These are phyloP conservation scores for Patagioenas fasciata DNA, from an alignment of 2,113 vertebrate genomes.

Conservation along the genomic window DNA sequence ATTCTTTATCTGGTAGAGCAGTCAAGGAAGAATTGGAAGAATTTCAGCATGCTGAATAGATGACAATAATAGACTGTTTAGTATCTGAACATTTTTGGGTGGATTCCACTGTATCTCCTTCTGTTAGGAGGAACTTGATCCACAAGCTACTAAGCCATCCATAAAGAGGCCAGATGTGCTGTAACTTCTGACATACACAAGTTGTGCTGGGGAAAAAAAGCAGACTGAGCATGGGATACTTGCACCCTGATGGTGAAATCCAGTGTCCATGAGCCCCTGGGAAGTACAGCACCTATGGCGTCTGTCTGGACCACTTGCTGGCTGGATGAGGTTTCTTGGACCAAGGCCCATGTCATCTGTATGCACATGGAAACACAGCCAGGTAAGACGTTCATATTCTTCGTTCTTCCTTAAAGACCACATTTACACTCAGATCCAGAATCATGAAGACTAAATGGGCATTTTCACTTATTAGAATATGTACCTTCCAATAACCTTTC, in stretches of 20 bases:
- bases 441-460: not conserved
- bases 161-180: not conserved
- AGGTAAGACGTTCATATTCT: accelerated
- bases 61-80: not conserved
- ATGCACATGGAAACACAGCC: accelerated
- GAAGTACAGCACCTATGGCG: accelerated
- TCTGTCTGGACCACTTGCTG: not conserved
- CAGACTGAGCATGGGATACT: not conserved
- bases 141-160: not conserved
- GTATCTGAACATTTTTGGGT: not conserved
- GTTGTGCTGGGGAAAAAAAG: not conserved
- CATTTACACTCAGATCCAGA: not conserved
- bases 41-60: not conserved
- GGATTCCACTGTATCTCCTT: not conserved
- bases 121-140: not conserved
- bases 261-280: accelerated
- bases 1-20: not conserved
- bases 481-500: not conserved
- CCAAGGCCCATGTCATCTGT: not conserved
- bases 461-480: not conserved
- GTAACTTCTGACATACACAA: not conserved
- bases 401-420: not conserved
- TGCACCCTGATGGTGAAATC: not conserved
- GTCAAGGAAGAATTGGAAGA: not conserved
- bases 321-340: not conserved